Conservation (phyloP, 2,113 vertebrate genomes). For the Morphnarchus princeps region DNA sequence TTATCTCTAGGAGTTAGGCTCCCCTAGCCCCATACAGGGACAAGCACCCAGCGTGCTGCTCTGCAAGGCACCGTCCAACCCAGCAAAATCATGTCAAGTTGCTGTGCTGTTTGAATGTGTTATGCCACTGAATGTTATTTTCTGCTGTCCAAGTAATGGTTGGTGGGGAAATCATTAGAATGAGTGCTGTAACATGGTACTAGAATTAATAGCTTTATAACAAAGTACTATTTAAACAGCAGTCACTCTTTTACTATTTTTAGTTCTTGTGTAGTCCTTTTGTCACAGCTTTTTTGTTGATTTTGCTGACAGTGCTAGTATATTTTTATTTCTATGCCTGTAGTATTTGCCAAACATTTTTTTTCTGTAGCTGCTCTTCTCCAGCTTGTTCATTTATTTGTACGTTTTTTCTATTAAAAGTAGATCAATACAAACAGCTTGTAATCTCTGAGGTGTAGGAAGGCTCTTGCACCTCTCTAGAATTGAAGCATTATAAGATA, state of each 20-base stretch:
- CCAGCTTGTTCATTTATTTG: neutral
- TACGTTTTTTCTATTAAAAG: neutral
- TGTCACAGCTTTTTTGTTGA: neutral
- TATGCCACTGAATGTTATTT: neutral
- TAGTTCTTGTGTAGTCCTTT: neutral
- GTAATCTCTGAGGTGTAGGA: neutral
- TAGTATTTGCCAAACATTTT: neutral
- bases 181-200: neutral
- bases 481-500: neutral
- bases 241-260: neutral
- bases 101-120: neutral
- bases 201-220: neutral
- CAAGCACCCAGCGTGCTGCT: neutral
- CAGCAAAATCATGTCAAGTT: neutral
- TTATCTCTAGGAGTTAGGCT: neutral
- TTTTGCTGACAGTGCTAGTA: neutral
- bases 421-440: neutral
- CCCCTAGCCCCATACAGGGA: neutral
- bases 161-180: neutral
- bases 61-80: neutral
- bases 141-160: neutral
- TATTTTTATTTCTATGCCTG: neutral
- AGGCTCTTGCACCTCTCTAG: neutral
- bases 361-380: neutral
- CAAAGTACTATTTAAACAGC: neutral